These are phyloP conservation scores for Xenopus borealis DNA, from an alignment of 2,113 vertebrate species.

Conservation along the genomic window DNA sequence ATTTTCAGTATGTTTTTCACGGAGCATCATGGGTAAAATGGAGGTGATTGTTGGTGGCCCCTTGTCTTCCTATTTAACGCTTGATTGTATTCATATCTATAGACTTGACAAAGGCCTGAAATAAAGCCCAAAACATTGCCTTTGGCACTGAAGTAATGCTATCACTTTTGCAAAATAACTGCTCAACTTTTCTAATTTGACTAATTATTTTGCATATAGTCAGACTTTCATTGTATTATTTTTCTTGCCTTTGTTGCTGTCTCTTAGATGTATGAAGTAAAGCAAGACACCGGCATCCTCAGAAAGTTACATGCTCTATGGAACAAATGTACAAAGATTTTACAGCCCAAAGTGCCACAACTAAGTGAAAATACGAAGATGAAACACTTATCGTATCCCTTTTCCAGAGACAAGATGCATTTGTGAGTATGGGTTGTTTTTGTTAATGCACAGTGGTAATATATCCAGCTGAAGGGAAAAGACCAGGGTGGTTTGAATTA, in stretches of 20 bases:
- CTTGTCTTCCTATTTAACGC: too few relatives aligned
- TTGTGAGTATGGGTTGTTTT: constrained; percentile 76
- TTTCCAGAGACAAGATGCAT: constrained; percentile 92
- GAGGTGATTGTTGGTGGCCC: too few relatives aligned
- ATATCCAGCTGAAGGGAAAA: not conserved
- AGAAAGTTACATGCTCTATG: constrained; percentile 69
- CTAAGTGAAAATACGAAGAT: constrained; percentile 65
- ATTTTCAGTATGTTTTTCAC: too few relatives aligned
- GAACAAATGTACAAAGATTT: constrained; percentile 72
- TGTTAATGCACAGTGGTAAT: not conserved
- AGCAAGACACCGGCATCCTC: constrained; percentile 73
- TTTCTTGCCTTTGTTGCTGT: constrained; percentile 35
- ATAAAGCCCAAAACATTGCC: too few relatives aligned
- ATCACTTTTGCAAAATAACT: too few relatives aligned
- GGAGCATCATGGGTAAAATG: too few relatives aligned
- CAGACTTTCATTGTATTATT: too few relatives aligned
- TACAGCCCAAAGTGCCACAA: constrained; percentile 81
- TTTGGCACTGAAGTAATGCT: too few relatives aligned
- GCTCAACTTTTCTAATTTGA: too few relatives aligned
- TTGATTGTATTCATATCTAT: too few relatives aligned
- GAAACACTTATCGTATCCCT: constrained; percentile 84
- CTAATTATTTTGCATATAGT: too few relatives aligned
- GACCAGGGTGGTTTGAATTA: constrained; percentile 3
- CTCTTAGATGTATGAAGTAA: constrained; percentile 81
- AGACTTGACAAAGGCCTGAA: too few relatives aligned